Base-by-base conservation (phyloP, 2,888 invertebrate genomes). In the Iphiclides podalirius region DNA sequence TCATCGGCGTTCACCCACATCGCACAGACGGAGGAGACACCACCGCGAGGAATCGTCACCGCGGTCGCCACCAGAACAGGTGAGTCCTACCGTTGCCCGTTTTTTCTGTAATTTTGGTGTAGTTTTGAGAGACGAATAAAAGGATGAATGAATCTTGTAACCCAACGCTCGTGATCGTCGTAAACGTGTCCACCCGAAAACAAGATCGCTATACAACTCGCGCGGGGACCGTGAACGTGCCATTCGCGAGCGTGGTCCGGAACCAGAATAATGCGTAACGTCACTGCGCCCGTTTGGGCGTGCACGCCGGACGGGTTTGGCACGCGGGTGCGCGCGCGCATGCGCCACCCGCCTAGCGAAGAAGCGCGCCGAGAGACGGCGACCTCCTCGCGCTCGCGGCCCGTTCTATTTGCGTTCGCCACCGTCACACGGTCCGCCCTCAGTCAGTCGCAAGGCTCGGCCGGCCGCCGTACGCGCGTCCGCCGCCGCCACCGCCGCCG, bases 1-100 rank as follows among this genome's bases (percentile, higher is more conserved):
- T 78, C 93, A 95, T 62, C 92, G 95, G 76, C 95, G 95, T 60
- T 95, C 95, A 58, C 93, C 94, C 55, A 93, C 93, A 64, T 93
- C 94, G 70, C 93, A 93, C 72, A 91, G 94, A 61, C 92, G 94
- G 69, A 91, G 92, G 69, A 93, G 94, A 76, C 90, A 87, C 60
- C 88, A 88, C 58, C 86, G 87, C 64, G 87, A 87, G 64, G 88
- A 86, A 58, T 87, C 88, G 20, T 79, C 89, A 47, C 72, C 79
- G 49, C 85, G 85, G 55, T 87, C 87, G 64, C 82, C 85, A 55
- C 84, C 86, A 50, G 88, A 88, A 74, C 88, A 87, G 81, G 87
- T 86, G 66, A 88, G 88, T 79, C 64, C 63, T 59, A 74, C 71
- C 59, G 72, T 76, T 76, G 67, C 74, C 54, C 66, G 59, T 66